phyloP scores from a whole-genome alignment of 2,888 invertebrate genomes.

The Vanessa cardui region DNA sequence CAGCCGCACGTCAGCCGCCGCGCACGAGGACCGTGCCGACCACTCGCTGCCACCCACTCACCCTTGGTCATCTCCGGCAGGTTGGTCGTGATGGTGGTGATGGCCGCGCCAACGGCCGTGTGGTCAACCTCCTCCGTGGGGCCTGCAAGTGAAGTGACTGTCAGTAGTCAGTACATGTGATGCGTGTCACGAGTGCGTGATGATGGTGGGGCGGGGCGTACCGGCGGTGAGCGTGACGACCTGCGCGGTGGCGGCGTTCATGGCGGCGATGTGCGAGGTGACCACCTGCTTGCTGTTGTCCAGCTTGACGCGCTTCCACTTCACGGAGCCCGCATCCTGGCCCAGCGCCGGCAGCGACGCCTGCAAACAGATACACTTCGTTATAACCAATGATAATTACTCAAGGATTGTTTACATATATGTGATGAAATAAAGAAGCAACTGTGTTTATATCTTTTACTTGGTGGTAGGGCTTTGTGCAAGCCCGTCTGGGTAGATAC shows the following conservation, averaged over 20 bases:
- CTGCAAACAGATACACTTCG: constrained; percentile 45
- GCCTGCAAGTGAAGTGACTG: constrained; percentile 60
- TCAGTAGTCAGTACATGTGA: background rate
- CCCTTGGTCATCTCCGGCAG: constrained; percentile 97
- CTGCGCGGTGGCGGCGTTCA: constrained; percentile 99
- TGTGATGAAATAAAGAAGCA: too few relatives aligned
- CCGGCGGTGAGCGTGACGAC: constrained; percentile 95
- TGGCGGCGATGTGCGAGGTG: constrained; percentile 98
- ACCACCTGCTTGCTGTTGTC: constrained; percentile 98
- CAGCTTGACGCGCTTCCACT: constrained; percentile 97
- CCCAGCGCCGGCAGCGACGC: constrained; percentile 85
- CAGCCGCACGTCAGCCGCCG: background rate
- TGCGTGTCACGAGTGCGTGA: background rate
- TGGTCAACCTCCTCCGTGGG: constrained; percentile 95
- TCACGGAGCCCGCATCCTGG: constrained; percentile 91
- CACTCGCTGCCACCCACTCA: constrained; percentile 32
- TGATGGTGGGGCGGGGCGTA: constrained; percentile 43
- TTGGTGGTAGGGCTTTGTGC: too few relatives aligned
- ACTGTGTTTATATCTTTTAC: too few relatives aligned
- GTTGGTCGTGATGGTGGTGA: constrained; percentile 98
- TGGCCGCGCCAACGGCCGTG: constrained; percentile 97
- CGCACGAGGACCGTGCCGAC: too few relatives aligned
- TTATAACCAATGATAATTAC: too few relatives aligned
- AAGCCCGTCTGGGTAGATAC: too few relatives aligned
- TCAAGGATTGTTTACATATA: too few relatives aligned